Evolutionary conservation across 2,888 invertebrate genomes (phyloP), one percentile per base, ranked within the genome.

Genomic region (Drosophila affinis): DNA sequence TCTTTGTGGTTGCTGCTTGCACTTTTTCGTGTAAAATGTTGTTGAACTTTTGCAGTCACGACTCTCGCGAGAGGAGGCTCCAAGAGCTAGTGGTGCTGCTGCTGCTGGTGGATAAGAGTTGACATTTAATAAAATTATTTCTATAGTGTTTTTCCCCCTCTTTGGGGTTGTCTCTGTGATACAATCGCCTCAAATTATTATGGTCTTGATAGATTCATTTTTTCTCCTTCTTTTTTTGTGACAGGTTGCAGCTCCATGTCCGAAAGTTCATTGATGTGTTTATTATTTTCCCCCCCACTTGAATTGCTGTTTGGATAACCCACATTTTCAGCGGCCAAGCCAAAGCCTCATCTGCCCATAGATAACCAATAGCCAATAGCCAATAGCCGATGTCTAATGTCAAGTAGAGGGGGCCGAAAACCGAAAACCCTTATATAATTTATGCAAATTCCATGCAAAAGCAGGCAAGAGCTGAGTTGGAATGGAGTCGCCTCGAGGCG

Each of bases 1-100:
- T 67, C 65, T 27, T 60, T 39, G 46, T 56, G 34, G 32, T 56
- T 56, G 70, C 72, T 49, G 79, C 75, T 77, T 84, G 80, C 80
- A 81, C 77, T 86, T 81, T 56, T 83, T 78, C 75, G 84, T 81
- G 75, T 72, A 81, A 89, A 89, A 89, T 90, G 87, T 70, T 89
- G 89, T 87, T 89, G 89, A 89, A 89, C 89, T 89, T 89, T 90
- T 88, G 77, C 65, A 88, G 88, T 90, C 90, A 89, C 89, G 89
- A 90, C 76, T 87, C 88, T 63, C 72, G 63, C 72, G 53, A n/a
- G 27, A 29, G 47, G 57, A 34, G 46, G 6, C 29, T 32, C 32
- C 14, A 18, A 34, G 55, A 52, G 54, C 70, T 75, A n/a, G n/a
- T 39, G 64, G 64, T 61, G 54, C 70, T 75, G 21, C 67, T 61